Percentiles rank a stretch among this genome's conserved stretches.
Conservation (phyloP, 2,113 vertebrate genomes). For the Dolichotis patagonum region DNA sequence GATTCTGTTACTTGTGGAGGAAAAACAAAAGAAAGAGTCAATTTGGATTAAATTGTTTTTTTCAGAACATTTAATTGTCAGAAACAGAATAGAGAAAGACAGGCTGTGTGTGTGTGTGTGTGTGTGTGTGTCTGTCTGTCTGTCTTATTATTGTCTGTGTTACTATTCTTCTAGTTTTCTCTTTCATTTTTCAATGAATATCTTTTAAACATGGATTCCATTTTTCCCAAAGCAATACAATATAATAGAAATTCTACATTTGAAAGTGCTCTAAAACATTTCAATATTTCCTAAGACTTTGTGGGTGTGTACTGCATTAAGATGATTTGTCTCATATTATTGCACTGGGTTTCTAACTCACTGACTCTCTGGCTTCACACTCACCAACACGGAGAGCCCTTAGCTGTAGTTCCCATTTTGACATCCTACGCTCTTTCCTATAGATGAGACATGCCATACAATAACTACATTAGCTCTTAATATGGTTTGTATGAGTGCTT, state of each 20-base stretch:
- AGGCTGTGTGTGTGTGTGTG: not conserved
- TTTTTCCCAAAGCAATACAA: not conserved
- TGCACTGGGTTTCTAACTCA: conserved; percentile 21
- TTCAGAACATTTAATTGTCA: not conserved
- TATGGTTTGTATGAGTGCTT: conserved; percentile 7
- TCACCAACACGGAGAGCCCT: not conserved
- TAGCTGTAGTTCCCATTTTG: not conserved
- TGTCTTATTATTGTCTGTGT: not conserved
- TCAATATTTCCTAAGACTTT: not conserved
- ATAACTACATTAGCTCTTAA: not conserved
- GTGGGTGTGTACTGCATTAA: not conserved
- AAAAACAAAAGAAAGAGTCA: not conserved
- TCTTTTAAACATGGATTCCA: conserved; percentile 13
- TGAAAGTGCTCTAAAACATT: conserved; percentile 36
- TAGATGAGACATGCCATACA: not conserved
- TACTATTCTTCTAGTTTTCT: not conserved
- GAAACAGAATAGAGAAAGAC: not conserved
- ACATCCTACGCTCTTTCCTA: not conserved
- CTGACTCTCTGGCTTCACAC: not conserved
- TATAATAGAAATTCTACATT: conserved; percentile 38
- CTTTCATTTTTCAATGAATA: not conserved
- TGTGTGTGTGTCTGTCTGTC: not conserved
- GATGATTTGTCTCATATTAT: not conserved
- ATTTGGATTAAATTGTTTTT: not conserved
- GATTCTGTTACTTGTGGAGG: not conserved